Base-by-base conservation (phyloP, 2,888 invertebrate genomes). In the Camponotus fellah region DNA sequence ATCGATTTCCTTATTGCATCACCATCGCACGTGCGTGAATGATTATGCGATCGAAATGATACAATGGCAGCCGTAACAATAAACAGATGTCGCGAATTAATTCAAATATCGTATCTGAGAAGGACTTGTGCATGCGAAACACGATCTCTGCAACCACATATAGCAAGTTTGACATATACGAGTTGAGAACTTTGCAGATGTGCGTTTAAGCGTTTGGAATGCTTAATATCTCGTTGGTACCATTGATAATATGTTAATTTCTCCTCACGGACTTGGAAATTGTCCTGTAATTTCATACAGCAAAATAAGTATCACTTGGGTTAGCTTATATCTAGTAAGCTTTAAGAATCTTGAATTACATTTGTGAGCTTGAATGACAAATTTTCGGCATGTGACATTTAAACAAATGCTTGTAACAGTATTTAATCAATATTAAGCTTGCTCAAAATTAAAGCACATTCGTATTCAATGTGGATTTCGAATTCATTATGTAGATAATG, bases 1-100 rank as follows among this genome's bases (percentile, higher is more conserved):
- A 81, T 53, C 64, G 21, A 40, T 26, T 74, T 64, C 9, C 76
- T 76, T 53, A 8, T 76, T 76, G 53, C 76, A 65, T 77, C 40
- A 76, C 14, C 46, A 26, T 71, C 26, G 14, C 43, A 58, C 4
- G 21, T 26, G 56, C 34, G 10, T 58, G 56, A 77, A 77, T 68
- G 21, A 68, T n/a, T 32, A 17, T 14, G 46, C n/a, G 37, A 71
- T 79, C 46, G 40, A 62, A 26, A 17, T 80, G 72, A 71, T 58
- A 79, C 72, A 79, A 79, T 79, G 60, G 53, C 26, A n/a, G 8
- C 10, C 46, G 12, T 60, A 71, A 80, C 79, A 80, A 80, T 80
- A 34, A 71, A 17, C 71, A 46, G 40, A 21, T 79, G 71, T 46
- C 21, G 43, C 10, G 66, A 66, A 77, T 77, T 72, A 80, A 80